Evolutionary conservation across 2,797 vertebrate genomes (phyloP).

Genomic region (Heterohyrax brucei): DNA sequence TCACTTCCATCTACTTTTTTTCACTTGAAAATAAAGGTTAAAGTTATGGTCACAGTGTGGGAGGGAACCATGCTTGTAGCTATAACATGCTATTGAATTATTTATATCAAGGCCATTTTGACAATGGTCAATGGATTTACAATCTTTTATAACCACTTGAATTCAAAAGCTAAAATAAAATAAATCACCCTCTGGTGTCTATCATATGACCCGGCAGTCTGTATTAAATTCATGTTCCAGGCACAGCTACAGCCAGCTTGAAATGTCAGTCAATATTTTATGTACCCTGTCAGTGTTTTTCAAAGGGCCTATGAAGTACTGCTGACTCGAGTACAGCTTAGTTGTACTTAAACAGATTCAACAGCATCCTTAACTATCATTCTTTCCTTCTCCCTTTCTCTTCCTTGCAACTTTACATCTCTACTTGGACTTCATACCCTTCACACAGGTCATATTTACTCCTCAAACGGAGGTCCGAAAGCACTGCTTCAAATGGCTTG

Average conservation of each 20-base stretch:
- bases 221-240: not conserved
- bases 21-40: slow-evolving; percentile 54
- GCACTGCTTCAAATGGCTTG: not conserved
- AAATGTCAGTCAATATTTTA: slow-evolving; percentile 48
- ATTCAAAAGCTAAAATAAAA: not conserved
- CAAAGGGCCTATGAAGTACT: not conserved
- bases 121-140: not conserved
- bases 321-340: accelerated
- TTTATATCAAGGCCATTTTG: slow-evolving; percentile 25
- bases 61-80: not conserved
- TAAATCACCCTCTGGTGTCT: not conserved
- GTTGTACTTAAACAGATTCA: not conserved
- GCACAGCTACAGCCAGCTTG: not conserved
- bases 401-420: not conserved
- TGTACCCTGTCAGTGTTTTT: not conserved
- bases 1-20: not conserved
- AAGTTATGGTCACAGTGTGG: not conserved
- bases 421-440: not conserved
- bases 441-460: not conserved
- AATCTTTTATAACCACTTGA: slow-evolving; percentile 1
- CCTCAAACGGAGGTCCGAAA: not conserved
- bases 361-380: not conserved
- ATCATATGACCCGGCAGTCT: not conserved
- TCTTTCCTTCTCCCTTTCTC: not conserved
- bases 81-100: slow-evolving; percentile 16